A percentile compares a stretch with the other conserved stretches of the same genome.
Conservation (phyloP, 2,888 invertebrate species). For the Perdita meconis region DNA sequence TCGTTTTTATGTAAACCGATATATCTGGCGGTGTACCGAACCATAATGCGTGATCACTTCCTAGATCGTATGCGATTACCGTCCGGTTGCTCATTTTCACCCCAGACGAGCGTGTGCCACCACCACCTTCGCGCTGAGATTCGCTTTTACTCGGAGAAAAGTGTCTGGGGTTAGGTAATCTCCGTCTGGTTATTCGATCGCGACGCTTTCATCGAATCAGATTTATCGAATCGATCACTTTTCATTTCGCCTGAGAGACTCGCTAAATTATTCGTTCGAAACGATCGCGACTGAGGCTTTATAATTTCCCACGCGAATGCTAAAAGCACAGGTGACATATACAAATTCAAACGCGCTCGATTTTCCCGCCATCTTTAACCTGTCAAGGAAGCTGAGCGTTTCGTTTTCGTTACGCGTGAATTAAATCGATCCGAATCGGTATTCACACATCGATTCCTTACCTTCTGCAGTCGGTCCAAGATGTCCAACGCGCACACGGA, state of each 20-base stretch:
- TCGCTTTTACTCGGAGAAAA: conserved; percentile 64
- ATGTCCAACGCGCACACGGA: not conserved
- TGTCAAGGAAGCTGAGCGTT: conserved; percentile 3
- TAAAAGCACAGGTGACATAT: conserved; percentile 36
- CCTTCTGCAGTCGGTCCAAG: conserved; percentile 14
- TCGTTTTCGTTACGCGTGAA: not conserved
- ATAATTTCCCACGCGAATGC: too few relatives aligned
- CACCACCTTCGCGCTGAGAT: conserved; percentile 44
- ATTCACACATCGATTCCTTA: conserved; percentile 28
- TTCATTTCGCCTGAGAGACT: not conserved
- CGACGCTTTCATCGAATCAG: conserved; percentile 47
- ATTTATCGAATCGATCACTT: not conserved
- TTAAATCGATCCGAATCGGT: too few relatives aligned
- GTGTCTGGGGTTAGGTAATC: conserved; percentile 61
- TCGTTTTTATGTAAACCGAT: conserved; percentile 68
- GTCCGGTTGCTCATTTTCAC: conserved; percentile 60
- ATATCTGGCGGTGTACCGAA: conserved; percentile 60
- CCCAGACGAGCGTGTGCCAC: conserved; percentile 31
- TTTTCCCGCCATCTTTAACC: conserved; percentile 41
- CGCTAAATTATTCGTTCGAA: too few relatives aligned
- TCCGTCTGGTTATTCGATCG: conserved; percentile 52
- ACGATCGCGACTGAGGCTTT: too few relatives aligned
- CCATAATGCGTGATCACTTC: conserved; percentile 71
- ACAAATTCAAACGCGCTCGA: conserved; percentile 26
- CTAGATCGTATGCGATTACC: conserved; percentile 73